Evolutionary conservation across 92 coral and sea anemone species (phyloP), one percentile per base, ranked within the genome.

Genomic region (Montipora capitata): DNA sequence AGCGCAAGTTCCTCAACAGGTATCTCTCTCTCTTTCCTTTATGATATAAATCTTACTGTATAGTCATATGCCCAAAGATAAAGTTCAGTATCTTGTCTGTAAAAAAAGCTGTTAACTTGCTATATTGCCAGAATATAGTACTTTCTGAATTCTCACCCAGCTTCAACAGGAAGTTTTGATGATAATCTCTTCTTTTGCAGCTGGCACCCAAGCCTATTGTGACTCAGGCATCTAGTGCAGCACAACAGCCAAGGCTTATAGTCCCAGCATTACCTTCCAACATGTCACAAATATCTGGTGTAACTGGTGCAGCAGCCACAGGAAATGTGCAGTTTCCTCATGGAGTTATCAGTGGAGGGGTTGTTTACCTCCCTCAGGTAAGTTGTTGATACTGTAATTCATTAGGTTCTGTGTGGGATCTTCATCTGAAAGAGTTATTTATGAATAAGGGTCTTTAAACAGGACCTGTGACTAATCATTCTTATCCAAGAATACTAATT

Each of bases 351-450:
- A 96, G 96, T 89, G 98, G 97, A 42, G 99, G 99, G 13, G 99
- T 98, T 1, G 99, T 98, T 51, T 98, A 96, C 83, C 96, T 98
- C 48, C 99, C 99, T 7, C 99, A 98, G 98, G 99, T 98, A 16
- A 4, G 41, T 18, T 48, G 10, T 9, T 42, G 5, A 45, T 42
- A 8, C n/a, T 63, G 39, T 13, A 45, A 12, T 16, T 12, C 15
- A 5, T 3, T n/a, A 12, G 5, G 64, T 14, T 27, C 35, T 27
- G 35, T 27, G 35, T 27, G 35, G 35, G 35, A 27, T 27, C 35
- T 27, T 27, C 0, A 1, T 27, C 35, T 27, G 35, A 27, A 1
- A 27, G 35, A 27, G 35, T 27, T 27, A 27, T 27, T 27, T 27
- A 27, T 27, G 35, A 27, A 27, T 27, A 27, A 27, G 35, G 35